Evolutionary conservation across 2,113 vertebrate genomes (phyloP).

Genomic region (Peromyscus californicus): DNA sequence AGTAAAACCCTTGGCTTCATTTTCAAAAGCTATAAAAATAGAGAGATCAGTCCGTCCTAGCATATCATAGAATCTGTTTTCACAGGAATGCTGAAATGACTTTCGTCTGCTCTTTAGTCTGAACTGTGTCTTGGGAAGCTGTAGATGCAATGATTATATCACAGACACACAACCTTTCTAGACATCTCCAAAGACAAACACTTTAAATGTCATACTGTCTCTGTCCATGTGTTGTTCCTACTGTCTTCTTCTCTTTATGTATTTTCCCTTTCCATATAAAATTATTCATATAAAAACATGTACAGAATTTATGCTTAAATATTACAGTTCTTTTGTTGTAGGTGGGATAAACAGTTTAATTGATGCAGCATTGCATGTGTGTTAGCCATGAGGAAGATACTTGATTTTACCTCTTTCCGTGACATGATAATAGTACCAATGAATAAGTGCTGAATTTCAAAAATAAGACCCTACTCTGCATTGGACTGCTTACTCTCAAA

Average conservation of each 20-base stretch:
- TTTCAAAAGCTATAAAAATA: slow-evolving; percentile 31
- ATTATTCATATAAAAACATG: neutral
- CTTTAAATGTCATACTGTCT: neutral
- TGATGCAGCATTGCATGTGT: neutral
- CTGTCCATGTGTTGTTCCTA: neutral
- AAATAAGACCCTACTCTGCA: neutral
- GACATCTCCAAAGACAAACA: neutral
- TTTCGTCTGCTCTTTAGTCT: slow-evolving; percentile 36
- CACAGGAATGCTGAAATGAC: slow-evolving; percentile 30
- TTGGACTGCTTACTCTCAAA: neutral
- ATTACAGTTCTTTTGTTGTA: neutral
- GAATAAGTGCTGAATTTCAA: neutral
- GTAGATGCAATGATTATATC: neutral
- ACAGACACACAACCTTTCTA: neutral
- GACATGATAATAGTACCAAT: neutral
- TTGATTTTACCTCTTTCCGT: neutral
- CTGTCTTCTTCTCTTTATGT: neutral
- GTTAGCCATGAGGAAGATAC: neutral
- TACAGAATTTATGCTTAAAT: neutral
- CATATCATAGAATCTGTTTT: slow-evolving; percentile 57
- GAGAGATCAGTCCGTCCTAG: neutral
- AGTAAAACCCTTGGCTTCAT: neutral
- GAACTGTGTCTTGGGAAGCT: slow-evolving; percentile 4
- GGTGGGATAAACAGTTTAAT: neutral
- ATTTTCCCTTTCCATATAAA: neutral